Base-by-base conservation (phyloP, 2,888 invertebrate genomes). In the Leucophora obtusa region DNA sequence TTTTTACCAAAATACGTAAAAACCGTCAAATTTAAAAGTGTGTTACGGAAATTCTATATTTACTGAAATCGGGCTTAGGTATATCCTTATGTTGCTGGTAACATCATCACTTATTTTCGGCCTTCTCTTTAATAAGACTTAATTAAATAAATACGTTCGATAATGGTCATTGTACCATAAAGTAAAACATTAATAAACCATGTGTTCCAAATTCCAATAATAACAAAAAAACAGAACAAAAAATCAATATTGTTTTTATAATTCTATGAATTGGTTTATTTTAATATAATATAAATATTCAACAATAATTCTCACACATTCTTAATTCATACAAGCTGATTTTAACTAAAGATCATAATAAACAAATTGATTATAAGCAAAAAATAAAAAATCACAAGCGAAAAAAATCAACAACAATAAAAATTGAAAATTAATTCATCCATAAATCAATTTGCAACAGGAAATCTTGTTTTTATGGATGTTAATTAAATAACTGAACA, bases 361-460 rank as follows among this genome's bases (percentile, higher is more conserved):
- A 56, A 66, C 68, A 54, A 66, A 77, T 76, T 77, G 60, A 68
- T 75, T 75, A 47, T 8, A 43, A 35, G 14, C 47, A 50, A 43
- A 38, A 14, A 38, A 33, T 1, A 68, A 15, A 47, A 28, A 79
- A 56, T 17, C 28, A 28, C 10, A 33, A 65, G 5, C 2, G 5
- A 18, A 56, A 53, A 28, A 79, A 17, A 43, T 14, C 15, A 62
- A 18, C 63, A 65, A 73, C 21, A 63, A 47, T 56, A 56, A 50
- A 68, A 71, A 75, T 59, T 68, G 14, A 66, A 66, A 77, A 76
- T 73, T 77, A 81, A 77, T 70, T 81, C 77, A 73, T 59, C 35
- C 73, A 82, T 83, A 81, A 83, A 83, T 83, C 83, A 83, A 83
- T 83, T 83, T 83, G 71, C 82, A 81, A 82, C 82, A 82, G 83